Conservation (phyloP, 2,113 vertebrate genomes). For the Perca schrenkii region DNA sequence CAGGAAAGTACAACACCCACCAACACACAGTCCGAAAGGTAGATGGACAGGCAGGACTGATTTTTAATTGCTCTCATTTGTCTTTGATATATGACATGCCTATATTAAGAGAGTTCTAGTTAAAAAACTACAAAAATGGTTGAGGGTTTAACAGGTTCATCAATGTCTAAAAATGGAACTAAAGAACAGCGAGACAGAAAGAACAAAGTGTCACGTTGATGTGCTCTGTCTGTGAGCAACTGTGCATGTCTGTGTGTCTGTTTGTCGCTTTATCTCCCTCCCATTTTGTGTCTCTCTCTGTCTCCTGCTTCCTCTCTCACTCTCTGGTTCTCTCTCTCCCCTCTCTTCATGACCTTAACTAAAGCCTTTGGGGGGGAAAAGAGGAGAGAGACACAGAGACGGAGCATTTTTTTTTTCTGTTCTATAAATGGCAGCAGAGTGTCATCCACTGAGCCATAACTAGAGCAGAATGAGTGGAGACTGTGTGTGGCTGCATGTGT, state of each 20-base stretch:
- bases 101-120: background rate
- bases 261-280: conserved; percentile 6
- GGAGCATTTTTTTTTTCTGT: conserved; percentile 41
- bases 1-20: background rate
- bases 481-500: conserved; percentile 48
- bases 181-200: conserved; percentile 9
- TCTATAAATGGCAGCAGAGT: conserved; percentile 74
- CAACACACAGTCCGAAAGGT: too few relatives aligned
- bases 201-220: conserved; percentile 37
- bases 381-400: conserved; percentile 9
- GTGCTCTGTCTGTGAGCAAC: background rate
- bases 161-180: conserved; percentile 58
- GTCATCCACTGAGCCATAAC: conserved; percentile 75
- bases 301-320: background rate
- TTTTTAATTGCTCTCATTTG: background rate
- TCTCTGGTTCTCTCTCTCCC: conserved; percentile 13
- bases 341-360: conserved; percentile 58
- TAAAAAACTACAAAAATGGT: background rate
- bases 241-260: conserved; percentile 20
- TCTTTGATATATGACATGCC: conserved; percentile 4
- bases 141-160: conserved; percentile 52
- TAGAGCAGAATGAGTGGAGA: conserved; percentile 73
- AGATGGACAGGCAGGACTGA: background rate
- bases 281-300: conserved; percentile 17
- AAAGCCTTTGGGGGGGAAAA: conserved; percentile 35